These are phyloP conservation scores for Pangasius sanitwongsei DNA, from an alignment of 2,797 vertebrate genomes.

Conservation along the genomic window DNA sequence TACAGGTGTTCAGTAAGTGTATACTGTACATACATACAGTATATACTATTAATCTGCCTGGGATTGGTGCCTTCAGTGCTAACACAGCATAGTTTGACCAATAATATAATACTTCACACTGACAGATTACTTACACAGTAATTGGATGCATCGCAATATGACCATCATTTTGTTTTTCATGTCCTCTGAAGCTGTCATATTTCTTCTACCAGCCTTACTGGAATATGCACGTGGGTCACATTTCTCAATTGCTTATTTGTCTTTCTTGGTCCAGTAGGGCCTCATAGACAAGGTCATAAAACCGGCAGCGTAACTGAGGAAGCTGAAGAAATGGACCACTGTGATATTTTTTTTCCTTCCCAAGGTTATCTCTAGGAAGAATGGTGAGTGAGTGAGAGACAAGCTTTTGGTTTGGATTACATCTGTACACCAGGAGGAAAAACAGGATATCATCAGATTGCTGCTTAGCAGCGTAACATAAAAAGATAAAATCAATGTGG, in stretches of 20 bases:
- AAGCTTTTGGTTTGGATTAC: conserved; percentile 54
- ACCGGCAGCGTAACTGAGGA: conserved; percentile 39
- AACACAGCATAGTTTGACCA: conserved; percentile 9
- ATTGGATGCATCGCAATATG: conserved; percentile 2
- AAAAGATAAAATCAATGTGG: conserved; percentile 45
- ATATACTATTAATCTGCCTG: neutral
- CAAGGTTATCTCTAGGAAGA: conserved; percentile 57
- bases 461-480: conserved; percentile 34
- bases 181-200: conserved; percentile 8
- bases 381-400: conserved; percentile 32
- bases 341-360: conserved; percentile 54
- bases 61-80: neutral
- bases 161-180: conserved; percentile 2
- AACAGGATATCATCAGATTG: conserved; percentile 42
- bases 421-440: conserved; percentile 43
- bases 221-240: conserved; percentile 48
- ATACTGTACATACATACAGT: neutral
- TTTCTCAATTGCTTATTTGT: conserved; percentile 45
- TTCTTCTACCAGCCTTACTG: neutral
- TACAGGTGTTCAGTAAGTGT: neutral
- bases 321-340: conserved; percentile 43
- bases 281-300: conserved; percentile 53
- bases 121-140: conserved; percentile 5
- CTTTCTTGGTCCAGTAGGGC: conserved; percentile 43
- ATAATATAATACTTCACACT: conserved; percentile 17